Conservation (phyloP, 2,888 invertebrate species). For the Pantelozetes paolii region DNA sequence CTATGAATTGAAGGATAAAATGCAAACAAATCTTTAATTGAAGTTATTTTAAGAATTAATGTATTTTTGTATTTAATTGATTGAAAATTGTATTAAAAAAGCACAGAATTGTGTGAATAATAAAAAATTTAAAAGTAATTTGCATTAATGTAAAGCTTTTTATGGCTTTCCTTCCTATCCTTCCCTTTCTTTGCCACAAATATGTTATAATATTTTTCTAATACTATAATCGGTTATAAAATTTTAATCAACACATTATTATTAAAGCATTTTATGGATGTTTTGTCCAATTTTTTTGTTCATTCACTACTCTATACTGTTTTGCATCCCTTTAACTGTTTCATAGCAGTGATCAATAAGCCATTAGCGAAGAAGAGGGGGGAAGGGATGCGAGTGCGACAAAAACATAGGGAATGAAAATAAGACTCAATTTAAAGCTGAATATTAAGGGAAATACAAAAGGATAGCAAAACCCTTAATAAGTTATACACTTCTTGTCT, state of each 20-base stretch:
- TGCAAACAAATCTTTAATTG: not conserved
- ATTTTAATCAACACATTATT: slow-evolving; percentile 33
- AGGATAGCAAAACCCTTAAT: not conserved
- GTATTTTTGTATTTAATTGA: no score
- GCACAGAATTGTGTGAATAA: no score
- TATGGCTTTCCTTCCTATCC: not conserved
- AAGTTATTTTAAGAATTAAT: not conserved
- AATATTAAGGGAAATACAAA: not conserved
- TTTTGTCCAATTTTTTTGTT: slow-evolving; percentile 24
- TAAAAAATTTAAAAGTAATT: not conserved
- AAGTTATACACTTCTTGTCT: not conserved
- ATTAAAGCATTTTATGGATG: slow-evolving; percentile 22
- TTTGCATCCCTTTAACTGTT: slow-evolving; percentile 17
- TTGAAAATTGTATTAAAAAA: no score
- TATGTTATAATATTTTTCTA: slow-evolving; percentile 5
- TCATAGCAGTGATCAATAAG: slow-evolving; percentile 16
- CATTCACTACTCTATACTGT: not conserved
- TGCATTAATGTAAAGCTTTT: not conserved
- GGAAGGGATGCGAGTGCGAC: not conserved
- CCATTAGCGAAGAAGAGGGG: slow-evolving; percentile 21
- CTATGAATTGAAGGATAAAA: slow-evolving; percentile 2
- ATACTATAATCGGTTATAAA: slow-evolving; percentile 18
- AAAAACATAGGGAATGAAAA: slow-evolving; percentile 6
- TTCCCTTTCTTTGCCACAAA: slow-evolving; percentile 1
- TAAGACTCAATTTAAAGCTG: not conserved